These are phyloP conservation scores for Sarcophaga variegata DNA, from an alignment of 2,888 invertebrate genomes.

Conservation along the genomic window DNA sequence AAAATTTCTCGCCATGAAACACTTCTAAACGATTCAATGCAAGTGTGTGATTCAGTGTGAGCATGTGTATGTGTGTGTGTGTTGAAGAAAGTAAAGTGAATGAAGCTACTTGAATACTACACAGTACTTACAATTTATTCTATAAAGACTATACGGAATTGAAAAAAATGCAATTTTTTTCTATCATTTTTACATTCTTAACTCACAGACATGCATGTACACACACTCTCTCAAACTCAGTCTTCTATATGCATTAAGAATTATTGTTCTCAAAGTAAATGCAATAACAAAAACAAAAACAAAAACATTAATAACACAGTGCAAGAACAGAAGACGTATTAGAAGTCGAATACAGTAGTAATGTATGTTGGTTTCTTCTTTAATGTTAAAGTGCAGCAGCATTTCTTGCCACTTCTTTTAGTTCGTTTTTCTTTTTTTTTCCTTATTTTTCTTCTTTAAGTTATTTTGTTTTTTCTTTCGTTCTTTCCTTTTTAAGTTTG, in stretches of 20 bases:
- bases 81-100: conserved; percentile 48
- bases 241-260: conserved; percentile 46
- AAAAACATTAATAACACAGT: not conserved
- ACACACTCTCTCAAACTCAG: not conserved
- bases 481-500: conserved; percentile 40
- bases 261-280: conserved; percentile 36
- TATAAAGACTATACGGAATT: conserved; percentile 35
- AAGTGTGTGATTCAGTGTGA: not conserved
- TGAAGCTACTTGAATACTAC: conserved; percentile 64
- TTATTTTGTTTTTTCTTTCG: no score
- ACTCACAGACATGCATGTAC: conserved; percentile 5
- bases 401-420: no score
- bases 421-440: no score
- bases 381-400: no score
- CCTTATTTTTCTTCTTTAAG: no score
- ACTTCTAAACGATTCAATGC: not conserved
- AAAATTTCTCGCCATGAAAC: not conserved
- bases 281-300: conserved; percentile 1
- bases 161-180: conserved; percentile 16
- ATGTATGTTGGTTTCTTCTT: no score
- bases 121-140: conserved; percentile 56
- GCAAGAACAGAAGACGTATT: not conserved
- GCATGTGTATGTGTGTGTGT: not conserved
- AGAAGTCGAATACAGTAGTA: no score
- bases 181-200: conserved; percentile 35